phyloP scores from a whole-genome alignment of 2,797 vertebrate genomes.

The Alauda arvensis region DNA sequence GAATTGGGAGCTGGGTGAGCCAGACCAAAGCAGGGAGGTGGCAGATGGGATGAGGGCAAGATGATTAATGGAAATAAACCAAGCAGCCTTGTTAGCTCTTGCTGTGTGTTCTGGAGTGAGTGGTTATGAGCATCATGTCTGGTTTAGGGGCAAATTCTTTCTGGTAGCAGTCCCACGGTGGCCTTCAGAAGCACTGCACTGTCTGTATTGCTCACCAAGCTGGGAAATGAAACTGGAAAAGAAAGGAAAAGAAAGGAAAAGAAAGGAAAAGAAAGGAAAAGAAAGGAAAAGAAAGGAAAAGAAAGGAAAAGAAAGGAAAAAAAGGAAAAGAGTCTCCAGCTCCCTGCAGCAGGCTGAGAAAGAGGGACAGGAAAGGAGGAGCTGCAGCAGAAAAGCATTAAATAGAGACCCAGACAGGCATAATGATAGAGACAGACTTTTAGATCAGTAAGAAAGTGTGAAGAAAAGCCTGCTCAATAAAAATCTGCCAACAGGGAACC shows the following conservation, averaged over 20 bases:
- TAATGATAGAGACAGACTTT: background rate
- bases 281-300: background rate
- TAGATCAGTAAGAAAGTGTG: background rate
- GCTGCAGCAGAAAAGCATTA: background rate
- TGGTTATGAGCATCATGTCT: background rate
- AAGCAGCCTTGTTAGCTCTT: background rate
- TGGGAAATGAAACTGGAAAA: background rate
- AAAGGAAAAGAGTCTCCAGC: background rate
- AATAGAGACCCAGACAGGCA: background rate
- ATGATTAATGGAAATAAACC: background rate
- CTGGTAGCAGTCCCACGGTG: accelerated
- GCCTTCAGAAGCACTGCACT: background rate
- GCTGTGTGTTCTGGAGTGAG: background rate
- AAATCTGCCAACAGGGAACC: background rate
- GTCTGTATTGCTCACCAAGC: accelerated
- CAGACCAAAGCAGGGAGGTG: background rate
- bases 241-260: background rate
- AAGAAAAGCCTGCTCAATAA: background rate
- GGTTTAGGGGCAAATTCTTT: background rate
- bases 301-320: background rate
- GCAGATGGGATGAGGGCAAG: constrained; percentile 20
- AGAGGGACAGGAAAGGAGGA: background rate
- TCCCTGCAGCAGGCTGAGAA: background rate
- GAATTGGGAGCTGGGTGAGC: background rate
- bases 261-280: background rate